These are phyloP conservation scores for Oncorhynchus masou DNA, from an alignment of 2,113 vertebrate species.

Conservation along the genomic window DNA sequence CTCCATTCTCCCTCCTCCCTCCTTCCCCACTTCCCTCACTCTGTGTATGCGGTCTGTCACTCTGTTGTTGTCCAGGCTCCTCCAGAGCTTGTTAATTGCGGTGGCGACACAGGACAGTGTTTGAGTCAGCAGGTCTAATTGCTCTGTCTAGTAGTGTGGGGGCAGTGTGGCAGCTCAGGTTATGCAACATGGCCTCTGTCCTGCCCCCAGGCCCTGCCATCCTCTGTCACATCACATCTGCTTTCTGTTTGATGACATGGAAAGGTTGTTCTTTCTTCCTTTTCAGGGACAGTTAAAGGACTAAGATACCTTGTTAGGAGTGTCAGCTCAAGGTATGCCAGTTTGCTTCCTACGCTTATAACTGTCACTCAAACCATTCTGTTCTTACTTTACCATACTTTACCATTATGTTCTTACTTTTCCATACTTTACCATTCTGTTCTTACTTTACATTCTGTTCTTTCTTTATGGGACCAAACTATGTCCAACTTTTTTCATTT, in stretches of 20 bases:
- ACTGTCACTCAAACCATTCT: not conserved
- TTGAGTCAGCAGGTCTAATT: constrained; percentile 59
- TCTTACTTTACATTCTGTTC: too few species aligned
- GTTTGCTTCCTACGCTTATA: not conserved
- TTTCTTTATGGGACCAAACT: too few species aligned
- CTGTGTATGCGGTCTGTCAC: constrained; percentile 53
- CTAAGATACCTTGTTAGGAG: not conserved
- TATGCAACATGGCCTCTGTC: constrained; percentile 47
- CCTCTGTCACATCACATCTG: constrained; percentile 37
- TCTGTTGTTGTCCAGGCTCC: constrained; percentile 49
- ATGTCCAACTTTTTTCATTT: too few species aligned
- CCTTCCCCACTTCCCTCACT: constrained; percentile 55
- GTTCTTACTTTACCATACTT: not conserved
- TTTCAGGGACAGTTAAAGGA: not conserved
- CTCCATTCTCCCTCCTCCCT: not conserved
- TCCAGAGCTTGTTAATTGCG: constrained; percentile 60
- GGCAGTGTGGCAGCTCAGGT: not conserved
- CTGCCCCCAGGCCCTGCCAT: constrained; percentile 31
- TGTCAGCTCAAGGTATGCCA: not conserved
- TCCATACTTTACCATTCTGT: not conserved
- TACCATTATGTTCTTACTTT: not conserved
- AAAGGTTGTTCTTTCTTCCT: not conserved
- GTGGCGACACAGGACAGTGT: constrained; percentile 54
- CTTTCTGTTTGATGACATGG: constrained; percentile 44
- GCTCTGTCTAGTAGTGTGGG: constrained; percentile 49